Percentiles rank a stretch among this genome's conserved stretches.
Conservation (phyloP, 2,113 vertebrate genomes). For the Callocephalon fimbriatum region DNA sequence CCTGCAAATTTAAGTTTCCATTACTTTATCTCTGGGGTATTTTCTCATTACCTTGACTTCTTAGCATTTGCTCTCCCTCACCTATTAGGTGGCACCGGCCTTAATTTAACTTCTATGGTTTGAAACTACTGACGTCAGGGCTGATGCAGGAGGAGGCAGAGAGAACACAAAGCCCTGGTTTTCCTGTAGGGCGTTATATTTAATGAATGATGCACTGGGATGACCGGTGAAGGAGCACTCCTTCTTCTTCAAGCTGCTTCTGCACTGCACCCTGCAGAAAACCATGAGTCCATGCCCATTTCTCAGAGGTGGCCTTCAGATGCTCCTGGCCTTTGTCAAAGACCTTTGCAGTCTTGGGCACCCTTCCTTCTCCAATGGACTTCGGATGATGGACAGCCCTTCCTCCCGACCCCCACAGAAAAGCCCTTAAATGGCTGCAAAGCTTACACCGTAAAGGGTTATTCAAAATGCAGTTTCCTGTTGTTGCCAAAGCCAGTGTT, state of each 20-base stretch:
- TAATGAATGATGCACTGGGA: constrained; percentile 28
- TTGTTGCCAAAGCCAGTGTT: not conserved
- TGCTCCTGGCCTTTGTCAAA: not conserved
- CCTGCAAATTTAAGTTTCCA: too few species aligned
- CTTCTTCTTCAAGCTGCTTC: not conserved
- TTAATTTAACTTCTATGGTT: not conserved
- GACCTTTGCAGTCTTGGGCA: not conserved
- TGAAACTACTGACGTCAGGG: not conserved
- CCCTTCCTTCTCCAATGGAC: not conserved
- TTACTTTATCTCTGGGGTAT: too few species aligned
- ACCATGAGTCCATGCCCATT: not conserved
- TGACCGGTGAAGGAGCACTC: not conserved
- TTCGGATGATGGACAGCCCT: not conserved
- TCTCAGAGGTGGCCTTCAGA: not conserved
- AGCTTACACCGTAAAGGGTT: not conserved
- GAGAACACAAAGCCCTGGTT: not conserved
- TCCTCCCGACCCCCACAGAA: not conserved
- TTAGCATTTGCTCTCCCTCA: not conserved
- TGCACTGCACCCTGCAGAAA: not conserved
- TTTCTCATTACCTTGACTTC: not conserved
- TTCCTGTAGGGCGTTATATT: constrained; percentile 20
- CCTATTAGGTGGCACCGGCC: not conserved
- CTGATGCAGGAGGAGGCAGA: not conserved
- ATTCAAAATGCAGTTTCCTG: not conserved
- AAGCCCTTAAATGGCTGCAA: not conserved